These are phyloP conservation scores for Danio albolineatus DNA, from an alignment of 2,797 vertebrate genomes.

Conservation along the genomic window DNA sequence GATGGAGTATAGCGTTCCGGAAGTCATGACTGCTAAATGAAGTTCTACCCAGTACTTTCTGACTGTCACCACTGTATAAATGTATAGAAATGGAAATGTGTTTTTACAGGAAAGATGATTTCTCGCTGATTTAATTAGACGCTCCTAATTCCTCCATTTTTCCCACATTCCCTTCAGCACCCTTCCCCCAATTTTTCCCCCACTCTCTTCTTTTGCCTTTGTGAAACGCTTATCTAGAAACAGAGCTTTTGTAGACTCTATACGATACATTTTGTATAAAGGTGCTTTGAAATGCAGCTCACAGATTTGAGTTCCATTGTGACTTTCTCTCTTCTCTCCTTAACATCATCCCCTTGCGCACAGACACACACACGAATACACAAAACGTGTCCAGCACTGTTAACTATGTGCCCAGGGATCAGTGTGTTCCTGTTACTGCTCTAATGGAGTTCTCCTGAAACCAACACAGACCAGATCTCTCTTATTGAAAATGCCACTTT, in stretches of 20 bases:
- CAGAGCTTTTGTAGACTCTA: conserved; percentile 38
- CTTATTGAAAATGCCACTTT: conserved; percentile 45
- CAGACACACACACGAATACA: conserved; percentile 23
- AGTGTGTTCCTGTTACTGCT: conserved; percentile 45
- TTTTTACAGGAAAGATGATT: not conserved
- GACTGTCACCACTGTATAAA: not conserved
- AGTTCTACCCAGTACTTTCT: not conserved
- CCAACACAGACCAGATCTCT: conserved; percentile 7
- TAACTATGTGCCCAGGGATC: conserved; percentile 27
- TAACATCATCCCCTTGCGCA: not conserved
- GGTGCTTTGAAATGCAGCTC: conserved; percentile 56
- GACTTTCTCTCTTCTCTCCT: conserved; percentile 17
- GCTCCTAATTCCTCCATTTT: not conserved
- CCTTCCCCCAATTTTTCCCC: not conserved
- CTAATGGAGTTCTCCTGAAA: conserved; percentile 42
- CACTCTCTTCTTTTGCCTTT: conserved; percentile 12
- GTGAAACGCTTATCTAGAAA: conserved; percentile 55
- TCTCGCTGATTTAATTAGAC: conserved; percentile 3
- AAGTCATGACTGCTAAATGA: conserved; percentile 4
- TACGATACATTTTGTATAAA: conserved; percentile 34
- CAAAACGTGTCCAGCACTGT: not conserved
- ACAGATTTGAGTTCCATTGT: conserved; percentile 46
- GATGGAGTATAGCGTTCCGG: conserved; percentile 1
- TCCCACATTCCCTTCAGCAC: not conserved
- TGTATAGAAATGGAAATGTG: conserved; percentile 7